Conservation (phyloP, 2,113 vertebrate species). For the Misgurnus mizolepis region DNA sequence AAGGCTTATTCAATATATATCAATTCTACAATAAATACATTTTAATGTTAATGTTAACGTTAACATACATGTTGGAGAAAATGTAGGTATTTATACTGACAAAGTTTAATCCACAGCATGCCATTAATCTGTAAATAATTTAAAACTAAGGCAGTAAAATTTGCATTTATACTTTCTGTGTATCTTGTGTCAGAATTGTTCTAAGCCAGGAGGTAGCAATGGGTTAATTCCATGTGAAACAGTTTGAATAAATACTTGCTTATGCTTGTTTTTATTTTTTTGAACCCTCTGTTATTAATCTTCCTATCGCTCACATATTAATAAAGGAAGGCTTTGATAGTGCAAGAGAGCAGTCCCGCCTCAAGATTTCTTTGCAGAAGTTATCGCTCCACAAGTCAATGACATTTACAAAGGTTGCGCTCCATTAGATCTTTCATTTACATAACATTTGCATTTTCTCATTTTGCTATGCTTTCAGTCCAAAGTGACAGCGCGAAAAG, state of each 20-base stretch:
- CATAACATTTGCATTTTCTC: conserved; percentile 36
- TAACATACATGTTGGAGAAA: no score
- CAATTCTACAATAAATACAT: no score
- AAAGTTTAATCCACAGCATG: no score
- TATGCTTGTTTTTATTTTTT: no score
- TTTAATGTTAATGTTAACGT: no score
- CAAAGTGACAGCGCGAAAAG: conserved; percentile 23
- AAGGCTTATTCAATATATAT: no score
- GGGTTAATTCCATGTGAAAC: no score
- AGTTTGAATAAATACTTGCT: no score
- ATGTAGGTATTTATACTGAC: no score
- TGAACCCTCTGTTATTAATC: not conserved
- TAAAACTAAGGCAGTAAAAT: not conserved
- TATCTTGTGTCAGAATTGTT: not conserved
- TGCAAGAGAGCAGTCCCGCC: not conserved
- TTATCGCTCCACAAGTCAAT: not conserved
- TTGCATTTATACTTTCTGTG: not conserved
- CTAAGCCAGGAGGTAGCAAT: no score
- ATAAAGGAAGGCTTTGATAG: not conserved
- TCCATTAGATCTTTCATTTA: conserved; percentile 14
- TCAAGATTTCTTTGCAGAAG: conserved; percentile 3
- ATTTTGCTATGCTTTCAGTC: conserved; percentile 17
- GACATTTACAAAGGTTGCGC: conserved; percentile 31
- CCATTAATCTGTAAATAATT: not conserved
- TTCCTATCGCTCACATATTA: not conserved